These are phyloP conservation scores for Pterocles orientalis DNA, from an alignment of 2,113 vertebrate species.

Conservation along the genomic window DNA sequence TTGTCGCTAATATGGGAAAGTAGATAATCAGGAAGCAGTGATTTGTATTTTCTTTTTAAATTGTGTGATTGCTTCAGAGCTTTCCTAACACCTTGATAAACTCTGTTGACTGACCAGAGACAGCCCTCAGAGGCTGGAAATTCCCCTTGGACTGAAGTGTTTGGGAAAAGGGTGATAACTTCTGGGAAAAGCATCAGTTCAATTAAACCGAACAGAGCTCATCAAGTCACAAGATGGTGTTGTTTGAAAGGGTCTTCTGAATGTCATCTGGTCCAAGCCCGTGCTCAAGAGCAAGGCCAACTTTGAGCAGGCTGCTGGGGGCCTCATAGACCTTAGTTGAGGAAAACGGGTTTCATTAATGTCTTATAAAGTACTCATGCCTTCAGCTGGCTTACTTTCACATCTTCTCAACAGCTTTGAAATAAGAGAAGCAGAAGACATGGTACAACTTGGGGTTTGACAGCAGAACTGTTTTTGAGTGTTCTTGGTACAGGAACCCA, in stretches of 20 bases:
- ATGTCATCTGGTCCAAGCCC: neutral
- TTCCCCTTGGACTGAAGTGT: neutral
- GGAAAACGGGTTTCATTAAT: neutral
- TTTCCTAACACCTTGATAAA: neutral
- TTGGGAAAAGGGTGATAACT: neutral
- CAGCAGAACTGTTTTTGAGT: neutral
- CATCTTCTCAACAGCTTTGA: neutral
- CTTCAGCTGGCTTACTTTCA: neutral
- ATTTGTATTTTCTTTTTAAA: neutral
- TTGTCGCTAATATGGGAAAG: neutral
- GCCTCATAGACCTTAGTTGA: neutral
- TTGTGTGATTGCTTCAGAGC: neutral
- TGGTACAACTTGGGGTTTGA: neutral
- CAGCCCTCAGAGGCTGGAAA: neutral
- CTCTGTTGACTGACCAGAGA: neutral
- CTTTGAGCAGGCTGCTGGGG: neutral
- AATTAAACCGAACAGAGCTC: neutral
- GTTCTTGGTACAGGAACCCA: rapidly evolving
- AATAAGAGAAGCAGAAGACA: neutral
- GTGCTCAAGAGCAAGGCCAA: neutral
- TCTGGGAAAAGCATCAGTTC: neutral
- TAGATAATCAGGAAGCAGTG: neutral
- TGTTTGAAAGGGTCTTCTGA: neutral
- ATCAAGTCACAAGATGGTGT: rapidly evolving
- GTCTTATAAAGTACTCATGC: neutral